Percentiles rank a stretch among this genome's conserved stretches.
Evolutionary conservation across 2,113 vertebrate genomes (phyloP).

Genomic region (Collichthys lucidus): DNA sequence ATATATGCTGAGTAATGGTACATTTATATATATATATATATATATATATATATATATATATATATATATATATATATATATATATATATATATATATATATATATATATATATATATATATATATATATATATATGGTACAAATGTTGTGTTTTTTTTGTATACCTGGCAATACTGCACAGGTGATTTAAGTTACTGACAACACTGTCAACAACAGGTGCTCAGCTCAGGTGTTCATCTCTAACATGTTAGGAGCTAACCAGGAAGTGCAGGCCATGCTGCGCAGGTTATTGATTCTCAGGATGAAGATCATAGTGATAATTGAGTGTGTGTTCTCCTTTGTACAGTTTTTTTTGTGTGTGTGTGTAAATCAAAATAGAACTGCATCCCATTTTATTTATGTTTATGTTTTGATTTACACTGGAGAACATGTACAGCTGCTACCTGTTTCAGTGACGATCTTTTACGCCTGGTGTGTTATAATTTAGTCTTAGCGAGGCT

Average conservation of each 20-base stretch:
- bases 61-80: no score
- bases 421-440: background rate
- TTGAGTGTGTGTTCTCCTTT: background rate
- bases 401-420: background rate
- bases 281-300: background rate
- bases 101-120: no score
- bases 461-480: background rate
- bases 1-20: no score
- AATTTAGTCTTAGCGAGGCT: background rate
- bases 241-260: slow-evolving; percentile 1
- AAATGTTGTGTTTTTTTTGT: no score
- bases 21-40: no score
- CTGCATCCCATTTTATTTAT: background rate
- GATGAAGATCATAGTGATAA: background rate
- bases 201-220: no score
- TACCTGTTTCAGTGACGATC: background rate
- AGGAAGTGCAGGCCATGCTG: background rate
- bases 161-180: no score
- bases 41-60: no score
- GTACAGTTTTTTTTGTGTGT: background rate
- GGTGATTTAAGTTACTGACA: no score
- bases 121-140: no score
- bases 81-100: no score
- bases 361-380: background rate
- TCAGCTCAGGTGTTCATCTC: no score